These are phyloP conservation scores for Cliona cf. orientalis DNA, from an alignment of 37 sponge, comb jelly and placozoan genomes.

Conservation along the genomic window DNA sequence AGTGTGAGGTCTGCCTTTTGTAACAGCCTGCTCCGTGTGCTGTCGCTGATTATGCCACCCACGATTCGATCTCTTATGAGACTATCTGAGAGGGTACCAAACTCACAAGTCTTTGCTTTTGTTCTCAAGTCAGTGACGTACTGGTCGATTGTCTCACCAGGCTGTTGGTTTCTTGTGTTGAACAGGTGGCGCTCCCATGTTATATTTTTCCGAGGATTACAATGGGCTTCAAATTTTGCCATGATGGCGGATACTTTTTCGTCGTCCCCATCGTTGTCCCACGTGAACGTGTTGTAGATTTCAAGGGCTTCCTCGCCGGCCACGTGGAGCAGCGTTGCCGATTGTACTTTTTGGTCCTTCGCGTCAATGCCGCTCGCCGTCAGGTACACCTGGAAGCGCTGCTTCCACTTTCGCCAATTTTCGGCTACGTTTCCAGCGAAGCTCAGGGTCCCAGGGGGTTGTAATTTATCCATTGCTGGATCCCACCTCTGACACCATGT, in stretches of 20 bases:
- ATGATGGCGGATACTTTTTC: background rate
- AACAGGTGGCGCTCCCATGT: constrained; percentile 40
- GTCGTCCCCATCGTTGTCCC: background rate
- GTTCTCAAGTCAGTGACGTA: constrained; percentile 15
- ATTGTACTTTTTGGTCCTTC: constrained; percentile 6
- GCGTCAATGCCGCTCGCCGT: background rate
- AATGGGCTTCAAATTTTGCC: constrained; percentile 24
- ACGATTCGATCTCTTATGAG: constrained; percentile 36
- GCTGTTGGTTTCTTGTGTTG: constrained; percentile 41
- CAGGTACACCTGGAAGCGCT: constrained; percentile 21
- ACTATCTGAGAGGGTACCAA: constrained; percentile 30
- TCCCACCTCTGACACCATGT: constrained; percentile 18
- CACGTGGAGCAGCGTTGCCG: constrained; percentile 27
- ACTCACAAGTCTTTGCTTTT: constrained; percentile 29
- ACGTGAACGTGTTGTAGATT: constrained; percentile 34
- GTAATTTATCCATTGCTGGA: background rate
- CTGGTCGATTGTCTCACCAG: constrained; percentile 35
- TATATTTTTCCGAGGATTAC: constrained; percentile 29
- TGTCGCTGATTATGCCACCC: constrained; percentile 20
- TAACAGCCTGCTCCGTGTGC: constrained; percentile 24
- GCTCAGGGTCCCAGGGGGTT: background rate
- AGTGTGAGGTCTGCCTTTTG: constrained; percentile 12
- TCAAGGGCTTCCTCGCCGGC: constrained; percentile 22
- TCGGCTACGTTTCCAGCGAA: constrained; percentile 17
- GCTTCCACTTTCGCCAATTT: constrained; percentile 20